Base-by-base conservation (phyloP, 2,888 invertebrate species). In the Crossocerus cetratus region DNA sequence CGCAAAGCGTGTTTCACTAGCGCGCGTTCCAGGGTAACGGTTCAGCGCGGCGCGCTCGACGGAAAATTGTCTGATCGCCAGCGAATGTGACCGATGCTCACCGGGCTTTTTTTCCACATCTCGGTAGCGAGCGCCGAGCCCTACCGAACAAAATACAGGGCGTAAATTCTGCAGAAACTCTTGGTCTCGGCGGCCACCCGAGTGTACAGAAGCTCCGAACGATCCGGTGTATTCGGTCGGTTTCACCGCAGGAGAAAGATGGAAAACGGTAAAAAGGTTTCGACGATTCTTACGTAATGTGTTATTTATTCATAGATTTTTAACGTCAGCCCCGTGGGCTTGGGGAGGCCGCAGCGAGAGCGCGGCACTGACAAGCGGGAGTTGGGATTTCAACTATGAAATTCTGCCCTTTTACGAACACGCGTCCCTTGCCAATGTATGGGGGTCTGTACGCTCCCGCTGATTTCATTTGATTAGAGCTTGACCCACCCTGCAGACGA, bases 1-100 rank as follows among this genome's bases (percentile, higher is more conserved):
- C 79, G 76, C 76, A 76, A 78, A 79, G 69, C 74, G 74, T 74
- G 76, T 74, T 78, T 74, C 72, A 60, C 69, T 44, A 16, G 69
- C 32, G 65, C 57, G 55, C 67, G 73, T 76, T 78, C 68, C 69
- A 65, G 74, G 60, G 74, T 79, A 79, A 79, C 76, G 78, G 79
- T 79, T 78, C 78, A 69, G 67, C 65, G 69, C 68, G 63, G 54
- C 64, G 67, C 63, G 76, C 69, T 72, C 76, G 72, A 68, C 70
- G 78, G 76, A 78, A 78, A 76, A 79, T 78, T 64, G 72, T 66
- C 67, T 54, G 71, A 78, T 69, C 63, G 32, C 49, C 57, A 55
- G 59, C 56, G 55, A 56, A 56, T 20, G 16, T 20, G 57, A 65
- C 59, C 5, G 56, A 45, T 54, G 69, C 66, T 49, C 49, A 49